Conservation (phyloP, 2,797 vertebrate species). For the Pygocentrus nattereri region DNA sequence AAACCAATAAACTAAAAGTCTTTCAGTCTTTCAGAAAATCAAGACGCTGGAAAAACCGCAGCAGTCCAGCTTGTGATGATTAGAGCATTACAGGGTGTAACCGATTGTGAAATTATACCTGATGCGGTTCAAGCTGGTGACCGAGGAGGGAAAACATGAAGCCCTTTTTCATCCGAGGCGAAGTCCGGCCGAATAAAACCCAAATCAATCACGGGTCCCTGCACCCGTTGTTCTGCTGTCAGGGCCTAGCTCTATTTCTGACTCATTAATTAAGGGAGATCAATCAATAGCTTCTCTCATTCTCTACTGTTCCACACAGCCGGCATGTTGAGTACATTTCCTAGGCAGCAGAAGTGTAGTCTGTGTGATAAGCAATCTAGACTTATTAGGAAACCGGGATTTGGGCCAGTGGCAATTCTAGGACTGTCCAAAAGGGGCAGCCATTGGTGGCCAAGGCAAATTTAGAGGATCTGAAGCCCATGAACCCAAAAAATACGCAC, state of each 20-base stretch:
- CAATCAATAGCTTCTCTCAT: conserved; percentile 45
- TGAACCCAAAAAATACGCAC: too few relatives aligned
- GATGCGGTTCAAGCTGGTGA: background rate
- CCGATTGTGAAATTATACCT: conserved; percentile 44
- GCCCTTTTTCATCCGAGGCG: conserved; percentile 12
- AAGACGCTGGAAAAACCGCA: background rate
- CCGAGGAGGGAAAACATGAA: background rate
- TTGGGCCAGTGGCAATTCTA: too few relatives aligned
- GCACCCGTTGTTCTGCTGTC: conserved; percentile 7
- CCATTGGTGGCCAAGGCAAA: too few relatives aligned
- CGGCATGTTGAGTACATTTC: background rate
- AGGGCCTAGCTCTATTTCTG: conserved; percentile 21
- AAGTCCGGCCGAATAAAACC: conserved; percentile 34
- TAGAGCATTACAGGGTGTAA: conserved; percentile 40
- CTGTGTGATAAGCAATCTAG: background rate
- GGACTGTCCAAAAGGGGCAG: too few relatives aligned
- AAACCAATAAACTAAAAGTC: conserved; percentile 42
- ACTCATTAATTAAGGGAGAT: conserved; percentile 51
- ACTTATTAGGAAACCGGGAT: background rate
- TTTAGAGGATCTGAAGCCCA: too few relatives aligned
- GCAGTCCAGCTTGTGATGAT: conserved; percentile 25
- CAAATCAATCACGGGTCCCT: conserved; percentile 44
- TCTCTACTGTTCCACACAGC: conserved; percentile 21
- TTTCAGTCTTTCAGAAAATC: conserved; percentile 30
- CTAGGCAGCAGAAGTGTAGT: background rate